Evolutionary conservation across 2,888 invertebrate species (phyloP), one percentile per base, ranked within the genome.

Genomic region (Linyphia triangularis): DNA sequence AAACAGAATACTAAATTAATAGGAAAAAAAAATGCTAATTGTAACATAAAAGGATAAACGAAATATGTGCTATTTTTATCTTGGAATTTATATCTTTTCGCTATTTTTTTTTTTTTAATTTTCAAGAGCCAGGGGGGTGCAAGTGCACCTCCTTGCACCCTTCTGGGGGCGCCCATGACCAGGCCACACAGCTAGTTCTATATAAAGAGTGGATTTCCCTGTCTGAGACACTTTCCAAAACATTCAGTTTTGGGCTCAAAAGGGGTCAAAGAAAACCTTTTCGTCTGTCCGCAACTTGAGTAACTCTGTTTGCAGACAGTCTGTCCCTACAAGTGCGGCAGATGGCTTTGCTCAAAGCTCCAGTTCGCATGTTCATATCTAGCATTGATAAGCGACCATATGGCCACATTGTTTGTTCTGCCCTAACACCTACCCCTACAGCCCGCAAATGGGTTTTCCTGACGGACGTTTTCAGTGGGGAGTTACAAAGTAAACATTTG

Each of bases 261-360:
- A 30, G 65, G 65, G 43, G 72, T n/a, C n/a, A n/a, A n/a, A n/a
- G n/a, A 77, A 33, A 30, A 28, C 19, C 19, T 22, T 57, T 22
- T 77, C 24, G 61, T 33, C 37, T 30, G n/a, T 33, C 19, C 24
- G 33, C 61, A 59, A 77, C 24, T 59, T 7, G 59, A 22, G 37
- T 24, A 10, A 33, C 30, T 59, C 61, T 59, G 22, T 63, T 77
- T 24, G 37, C 37, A 61, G 61, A 73, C 73, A 43, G 28, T 73
- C 57, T 77, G 77, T 77, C 61, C 40, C 61, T 24, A 61, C 57
- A 61, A 37, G 28, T 9, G 40, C 24, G 40, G 61, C 84, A 84
- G 84, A 84, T 84, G 84, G 84, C 40, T 73, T 75, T 37, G 33
- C 75, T 84, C 84, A 75, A 67, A 69, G 28, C 33, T 67, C 57